phyloP scores from a whole-genome alignment of 2,888 invertebrate genomes.

The Aproaerema taeniolella region DNA sequence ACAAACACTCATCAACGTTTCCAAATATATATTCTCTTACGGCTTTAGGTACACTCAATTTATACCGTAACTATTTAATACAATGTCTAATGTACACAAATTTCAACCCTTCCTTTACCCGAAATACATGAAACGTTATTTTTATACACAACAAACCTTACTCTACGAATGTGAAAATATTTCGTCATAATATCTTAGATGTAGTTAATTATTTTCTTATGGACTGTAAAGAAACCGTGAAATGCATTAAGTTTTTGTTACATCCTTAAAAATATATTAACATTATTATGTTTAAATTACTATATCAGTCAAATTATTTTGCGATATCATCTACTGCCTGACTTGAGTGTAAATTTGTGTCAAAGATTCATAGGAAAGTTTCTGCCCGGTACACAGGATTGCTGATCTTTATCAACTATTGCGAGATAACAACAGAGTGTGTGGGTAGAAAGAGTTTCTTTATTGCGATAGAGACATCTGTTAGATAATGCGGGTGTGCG shows the following conservation, averaged over 20 bases:
- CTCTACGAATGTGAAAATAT: conserved; percentile 72
- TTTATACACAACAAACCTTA: conserved; percentile 75
- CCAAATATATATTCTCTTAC: conserved; percentile 74
- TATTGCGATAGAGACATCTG: no score
- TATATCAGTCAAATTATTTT: conserved; percentile 75
- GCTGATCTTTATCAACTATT: no score
- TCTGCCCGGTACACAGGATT: no score
- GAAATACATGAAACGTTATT: conserved; percentile 66
- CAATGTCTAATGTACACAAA: conserved; percentile 69
- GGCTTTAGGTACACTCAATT: conserved; percentile 61
- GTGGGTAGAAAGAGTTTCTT: no score
- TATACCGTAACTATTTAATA: conserved; percentile 63
- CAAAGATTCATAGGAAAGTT: no score
- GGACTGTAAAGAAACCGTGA: conserved; percentile 75
- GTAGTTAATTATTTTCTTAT: conserved; percentile 62
- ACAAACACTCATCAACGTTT: conserved; percentile 70
- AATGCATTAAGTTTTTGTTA: conserved; percentile 75
- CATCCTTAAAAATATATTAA: conserved; percentile 72
- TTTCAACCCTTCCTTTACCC: conserved; percentile 63
- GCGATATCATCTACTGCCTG: conserved; percentile 53
- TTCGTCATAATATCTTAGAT: conserved; percentile 68
- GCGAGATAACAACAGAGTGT: no score
- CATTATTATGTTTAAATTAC: conserved; percentile 64
- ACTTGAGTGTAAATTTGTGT: conserved; percentile 29
- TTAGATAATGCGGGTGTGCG: no score